phyloP scores from a whole-genome alignment of 2,797 vertebrate species.

The Hapalemur alaotrensis region DNA sequence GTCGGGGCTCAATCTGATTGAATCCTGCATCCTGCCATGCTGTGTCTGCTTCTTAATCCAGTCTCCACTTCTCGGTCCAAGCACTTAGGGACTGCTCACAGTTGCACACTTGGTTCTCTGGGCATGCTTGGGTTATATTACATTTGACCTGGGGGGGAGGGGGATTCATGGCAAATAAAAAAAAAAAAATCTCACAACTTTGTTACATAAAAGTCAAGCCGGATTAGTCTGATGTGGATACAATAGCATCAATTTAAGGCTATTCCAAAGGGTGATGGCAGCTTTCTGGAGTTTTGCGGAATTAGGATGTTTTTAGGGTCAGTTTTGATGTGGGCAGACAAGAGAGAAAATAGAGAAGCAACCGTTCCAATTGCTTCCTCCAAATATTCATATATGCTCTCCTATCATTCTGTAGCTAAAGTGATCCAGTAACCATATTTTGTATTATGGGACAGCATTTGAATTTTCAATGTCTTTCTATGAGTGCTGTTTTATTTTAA shows the following conservation, averaged over 20 bases:
- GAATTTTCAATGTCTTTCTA: slow-evolving; percentile 26
- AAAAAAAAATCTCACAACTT: background rate
- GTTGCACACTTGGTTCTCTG: background rate
- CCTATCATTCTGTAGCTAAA: background rate
- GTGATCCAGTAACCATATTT: background rate
- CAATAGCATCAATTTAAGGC: background rate
- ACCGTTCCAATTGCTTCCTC: background rate
- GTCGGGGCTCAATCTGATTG: background rate
- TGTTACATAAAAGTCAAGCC: background rate
- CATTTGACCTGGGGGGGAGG: background rate
- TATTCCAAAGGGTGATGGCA: background rate
- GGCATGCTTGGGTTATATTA: background rate
- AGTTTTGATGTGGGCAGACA: background rate
- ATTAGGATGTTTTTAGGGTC: background rate
- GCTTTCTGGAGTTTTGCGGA: background rate
- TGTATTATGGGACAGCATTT: background rate
- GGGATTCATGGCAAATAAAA: background rate
- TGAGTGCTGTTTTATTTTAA: slow-evolving; percentile 46
- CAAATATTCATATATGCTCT: background rate
- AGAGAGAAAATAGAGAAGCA: background rate
- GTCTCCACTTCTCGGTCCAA: background rate
- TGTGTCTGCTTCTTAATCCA: background rate
- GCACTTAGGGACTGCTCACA: no score
- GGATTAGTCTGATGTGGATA: background rate
- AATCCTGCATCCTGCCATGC: background rate